These are phyloP conservation scores for Dinocampus coccinellae DNA, from an alignment of 2,888 invertebrate genomes.

Conservation along the genomic window DNA sequence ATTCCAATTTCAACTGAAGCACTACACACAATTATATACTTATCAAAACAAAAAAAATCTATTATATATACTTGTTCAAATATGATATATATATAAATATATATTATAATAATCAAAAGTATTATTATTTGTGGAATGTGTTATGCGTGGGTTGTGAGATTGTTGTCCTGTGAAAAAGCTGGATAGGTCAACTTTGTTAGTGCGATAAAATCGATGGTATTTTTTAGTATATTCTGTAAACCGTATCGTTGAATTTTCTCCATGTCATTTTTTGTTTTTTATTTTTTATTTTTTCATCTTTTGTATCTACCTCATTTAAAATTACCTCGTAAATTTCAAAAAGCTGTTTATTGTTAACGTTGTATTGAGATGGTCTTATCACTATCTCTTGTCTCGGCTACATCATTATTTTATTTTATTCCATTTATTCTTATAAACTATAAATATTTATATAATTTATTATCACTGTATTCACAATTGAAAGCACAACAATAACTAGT, in stretches of 20 bases:
- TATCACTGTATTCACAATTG: not conserved
- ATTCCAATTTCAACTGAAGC: not conserved
- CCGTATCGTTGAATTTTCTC: constrained; percentile 15
- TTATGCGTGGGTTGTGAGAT: constrained; percentile 4
- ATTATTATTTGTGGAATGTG: not conserved
- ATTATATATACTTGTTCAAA: too few species aligned
- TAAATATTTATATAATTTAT: not conserved
- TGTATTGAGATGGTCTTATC: constrained; percentile 17
- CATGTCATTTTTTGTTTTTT: too few species aligned
- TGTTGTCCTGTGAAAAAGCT: not conserved
- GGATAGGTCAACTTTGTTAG: constrained; percentile 16
- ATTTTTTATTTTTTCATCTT: too few species aligned
- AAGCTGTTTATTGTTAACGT: constrained; percentile 4
- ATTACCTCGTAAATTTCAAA: constrained; percentile 15
- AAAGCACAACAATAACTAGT: not conserved
- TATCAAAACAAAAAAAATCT: too few species aligned
- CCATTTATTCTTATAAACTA: not conserved
- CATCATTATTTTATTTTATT: constrained; percentile 8
- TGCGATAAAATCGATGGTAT: constrained; percentile 4
- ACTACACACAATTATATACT: too few species aligned
- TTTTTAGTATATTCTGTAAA: not conserved
- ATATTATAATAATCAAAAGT: not conserved
- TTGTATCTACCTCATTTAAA: too few species aligned
- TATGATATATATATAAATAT: too few species aligned
- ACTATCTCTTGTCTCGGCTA: not conserved